These are phyloP conservation scores for Austrolebias charrua DNA, from an alignment of 2,797 vertebrate species.

Conservation along the genomic window DNA sequence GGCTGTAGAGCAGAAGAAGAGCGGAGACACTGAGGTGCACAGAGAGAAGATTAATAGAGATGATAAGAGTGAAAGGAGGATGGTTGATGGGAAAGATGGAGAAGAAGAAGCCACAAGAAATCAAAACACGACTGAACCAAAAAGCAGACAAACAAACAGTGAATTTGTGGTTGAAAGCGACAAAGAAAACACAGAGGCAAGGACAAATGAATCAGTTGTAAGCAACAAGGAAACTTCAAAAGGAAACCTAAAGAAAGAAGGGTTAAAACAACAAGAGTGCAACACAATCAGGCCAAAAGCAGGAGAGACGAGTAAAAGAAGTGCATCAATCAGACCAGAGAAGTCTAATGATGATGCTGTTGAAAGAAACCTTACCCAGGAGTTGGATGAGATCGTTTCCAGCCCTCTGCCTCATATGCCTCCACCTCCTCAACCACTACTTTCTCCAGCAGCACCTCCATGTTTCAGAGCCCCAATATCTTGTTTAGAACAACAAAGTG, in stretches of 20 bases:
- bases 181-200: conserved; percentile 4
- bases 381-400: conserved; percentile 63
- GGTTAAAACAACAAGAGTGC: neutral
- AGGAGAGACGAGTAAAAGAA: conserved; percentile 2
- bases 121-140: neutral
- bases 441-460: conserved; percentile 43
- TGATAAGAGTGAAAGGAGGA: neutral
- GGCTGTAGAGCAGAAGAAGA: conserved; percentile 4
- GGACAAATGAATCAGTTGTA: neutral
- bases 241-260: neutral
- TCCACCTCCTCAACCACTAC: conserved; percentile 22
- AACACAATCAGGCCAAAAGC: conserved; percentile 9
- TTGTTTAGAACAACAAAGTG: conserved; percentile 17
- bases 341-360: conserved; percentile 11
- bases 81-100: neutral
- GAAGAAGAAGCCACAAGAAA: conserved; percentile 9
- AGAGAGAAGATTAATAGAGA: conserved; percentile 7
- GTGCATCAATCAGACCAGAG: neutral
- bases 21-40: neutral
- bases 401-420: conserved; percentile 39
- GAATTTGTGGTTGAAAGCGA: conserved; percentile 14
- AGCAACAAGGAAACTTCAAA: conserved; percentile 13
- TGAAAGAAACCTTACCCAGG: conserved; percentile 69
- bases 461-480: conserved; percentile 64
- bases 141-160: neutral